These are phyloP conservation scores for Agrotis exclamationis DNA, from an alignment of 2,888 invertebrate genomes.

Conservation along the genomic window DNA sequence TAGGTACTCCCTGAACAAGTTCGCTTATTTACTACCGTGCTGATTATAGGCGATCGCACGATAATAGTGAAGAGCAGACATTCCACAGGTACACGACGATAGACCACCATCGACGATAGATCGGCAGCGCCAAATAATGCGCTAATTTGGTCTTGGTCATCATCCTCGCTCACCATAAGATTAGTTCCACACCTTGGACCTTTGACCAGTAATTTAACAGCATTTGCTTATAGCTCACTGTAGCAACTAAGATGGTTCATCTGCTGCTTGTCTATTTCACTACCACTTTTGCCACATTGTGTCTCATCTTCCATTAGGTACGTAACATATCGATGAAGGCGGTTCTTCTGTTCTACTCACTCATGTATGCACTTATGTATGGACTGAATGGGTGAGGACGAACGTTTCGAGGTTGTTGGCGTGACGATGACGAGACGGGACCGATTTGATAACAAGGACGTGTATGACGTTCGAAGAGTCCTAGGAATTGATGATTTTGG, in stretches of 20 bases:
- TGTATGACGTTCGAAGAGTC: neutral
- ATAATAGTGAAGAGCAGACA: too few relatives aligned
- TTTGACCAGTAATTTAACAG: neutral
- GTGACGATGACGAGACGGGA: conserved; percentile 21
- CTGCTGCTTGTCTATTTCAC: neutral
- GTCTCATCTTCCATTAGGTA: neutral
- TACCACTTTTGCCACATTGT: neutral
- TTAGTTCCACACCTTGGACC: neutral
- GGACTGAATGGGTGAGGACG: conserved; percentile 27
- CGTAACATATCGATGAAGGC: neutral
- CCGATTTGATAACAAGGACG: conserved; percentile 35
- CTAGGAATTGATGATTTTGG: neutral
- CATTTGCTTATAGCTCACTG: too few relatives aligned
- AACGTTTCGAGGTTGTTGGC: conserved; percentile 34
- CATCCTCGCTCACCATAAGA: neutral
- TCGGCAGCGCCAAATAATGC: too few relatives aligned
- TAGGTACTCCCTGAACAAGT: too few relatives aligned
- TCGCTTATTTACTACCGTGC: too few relatives aligned
- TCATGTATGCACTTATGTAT: conserved; percentile 11
- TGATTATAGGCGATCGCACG: too few relatives aligned
- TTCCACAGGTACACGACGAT: too few relatives aligned
- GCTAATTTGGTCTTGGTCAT: neutral
- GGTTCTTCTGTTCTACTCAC: conserved; percentile 24
- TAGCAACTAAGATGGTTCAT: neutral
- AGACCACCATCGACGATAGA: too few relatives aligned